A percentile compares a stretch with the other conserved stretches of the same genome.
These are phyloP conservation scores for Gymnothorax reevesii DNA, from an alignment of 2,797 vertebrate genomes.

Conservation along the genomic window DNA sequence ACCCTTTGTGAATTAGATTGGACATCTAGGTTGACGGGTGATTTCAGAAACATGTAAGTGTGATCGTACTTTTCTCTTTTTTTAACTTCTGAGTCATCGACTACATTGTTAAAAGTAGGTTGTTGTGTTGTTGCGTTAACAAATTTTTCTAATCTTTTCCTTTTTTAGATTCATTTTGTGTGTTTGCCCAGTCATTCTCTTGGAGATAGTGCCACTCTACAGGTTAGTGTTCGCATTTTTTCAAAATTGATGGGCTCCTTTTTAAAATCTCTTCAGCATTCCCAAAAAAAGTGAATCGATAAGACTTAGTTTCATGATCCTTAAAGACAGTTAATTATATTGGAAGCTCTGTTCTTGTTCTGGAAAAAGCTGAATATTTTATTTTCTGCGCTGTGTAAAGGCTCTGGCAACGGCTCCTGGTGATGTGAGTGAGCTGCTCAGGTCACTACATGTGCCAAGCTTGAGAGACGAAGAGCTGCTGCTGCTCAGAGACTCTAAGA, in stretches of 20 bases:
- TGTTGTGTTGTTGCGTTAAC: background rate
- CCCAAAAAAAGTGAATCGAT: background rate
- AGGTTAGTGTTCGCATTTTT: conserved; percentile 55
- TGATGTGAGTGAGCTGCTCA: conserved; percentile 84
- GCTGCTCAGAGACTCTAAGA: conserved; percentile 84
- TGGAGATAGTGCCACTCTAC: conserved; percentile 68
- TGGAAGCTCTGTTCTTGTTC: background rate
- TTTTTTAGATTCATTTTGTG: conserved; percentile 74
- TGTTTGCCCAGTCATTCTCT: conserved; percentile 71
- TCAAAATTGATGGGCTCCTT: background rate
- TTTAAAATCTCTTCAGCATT: background rate
- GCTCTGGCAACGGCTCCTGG: conserved; percentile 73
- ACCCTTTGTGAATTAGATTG: too few species aligned
- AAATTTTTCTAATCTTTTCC: conserved; percentile 32
- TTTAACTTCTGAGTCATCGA: background rate
- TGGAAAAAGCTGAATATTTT: background rate
- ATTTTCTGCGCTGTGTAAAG: conserved; percentile 45
- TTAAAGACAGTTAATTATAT: background rate
- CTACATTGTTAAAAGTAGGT: background rate
- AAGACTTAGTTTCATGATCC: background rate
- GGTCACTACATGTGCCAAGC: conserved; percentile 81
- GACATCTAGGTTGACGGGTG: background rate
- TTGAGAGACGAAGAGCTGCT: conserved; percentile 91
- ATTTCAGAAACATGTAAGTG: background rate
- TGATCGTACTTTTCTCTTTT: background rate